Conservation (phyloP, 2,113 vertebrate genomes). For the Stomatorhinus ivindoensis region DNA sequence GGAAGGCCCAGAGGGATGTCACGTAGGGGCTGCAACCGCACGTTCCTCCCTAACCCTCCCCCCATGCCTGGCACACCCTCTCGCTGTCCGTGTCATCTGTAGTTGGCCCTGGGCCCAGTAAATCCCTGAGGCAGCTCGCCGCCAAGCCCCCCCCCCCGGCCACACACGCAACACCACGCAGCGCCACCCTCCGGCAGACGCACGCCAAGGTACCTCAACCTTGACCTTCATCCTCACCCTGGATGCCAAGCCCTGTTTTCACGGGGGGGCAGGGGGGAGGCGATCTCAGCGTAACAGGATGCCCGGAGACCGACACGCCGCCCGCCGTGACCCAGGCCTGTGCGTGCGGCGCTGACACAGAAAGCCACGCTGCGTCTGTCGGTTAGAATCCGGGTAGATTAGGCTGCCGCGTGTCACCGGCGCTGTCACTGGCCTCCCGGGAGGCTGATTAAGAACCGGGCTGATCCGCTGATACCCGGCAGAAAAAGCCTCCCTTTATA, state of each 20-base stretch:
- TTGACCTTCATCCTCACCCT: conserved; percentile 38
- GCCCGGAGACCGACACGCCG: not conserved
- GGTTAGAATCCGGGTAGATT: conserved; percentile 39
- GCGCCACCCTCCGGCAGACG: conserved; percentile 41
- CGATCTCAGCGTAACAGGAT: not conserved
- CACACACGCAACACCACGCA: not conserved
- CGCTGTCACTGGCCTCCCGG: conserved; percentile 55
- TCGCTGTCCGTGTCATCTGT: conserved; percentile 24
- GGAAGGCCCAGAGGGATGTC: conserved; percentile 54
- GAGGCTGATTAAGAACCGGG: conserved; percentile 59
- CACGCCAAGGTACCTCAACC: conserved; percentile 50
- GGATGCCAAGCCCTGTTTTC: not conserved
- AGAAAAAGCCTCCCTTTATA: conserved; percentile 49
- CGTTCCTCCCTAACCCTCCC: conserved; percentile 2
- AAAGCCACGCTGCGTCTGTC: conserved; percentile 41
- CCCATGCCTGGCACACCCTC: not conserved
- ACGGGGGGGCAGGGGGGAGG: conserved; percentile 2
- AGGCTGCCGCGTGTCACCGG: conserved; percentile 45
- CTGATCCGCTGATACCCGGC: conserved; percentile 57
- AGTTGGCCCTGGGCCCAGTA: not conserved
- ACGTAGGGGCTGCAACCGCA: conserved; percentile 53
- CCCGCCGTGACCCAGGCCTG: not conserved
- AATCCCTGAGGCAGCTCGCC: not conserved
- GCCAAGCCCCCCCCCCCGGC: not conserved
- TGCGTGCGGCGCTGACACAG: not conserved